These are phyloP conservation scores for Prunella himalayana DNA, from an alignment of 2,113 vertebrate species.

Conservation along the genomic window DNA sequence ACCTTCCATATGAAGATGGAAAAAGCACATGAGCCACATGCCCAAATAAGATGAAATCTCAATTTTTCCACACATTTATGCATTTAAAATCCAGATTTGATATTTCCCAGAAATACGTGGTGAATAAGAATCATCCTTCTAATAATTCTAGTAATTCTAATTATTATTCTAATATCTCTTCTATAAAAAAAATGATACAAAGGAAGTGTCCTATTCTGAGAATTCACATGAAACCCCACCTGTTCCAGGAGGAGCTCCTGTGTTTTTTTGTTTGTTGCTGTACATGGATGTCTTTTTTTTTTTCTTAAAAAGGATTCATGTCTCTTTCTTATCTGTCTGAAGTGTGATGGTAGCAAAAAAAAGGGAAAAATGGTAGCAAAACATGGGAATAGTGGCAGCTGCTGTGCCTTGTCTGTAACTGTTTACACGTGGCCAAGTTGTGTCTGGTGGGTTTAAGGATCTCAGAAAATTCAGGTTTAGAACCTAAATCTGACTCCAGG, in stretches of 20 bases:
- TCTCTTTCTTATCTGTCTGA: neutral
- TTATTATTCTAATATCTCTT: neutral
- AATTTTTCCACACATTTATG: rapidly evolving
- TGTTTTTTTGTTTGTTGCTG: neutral
- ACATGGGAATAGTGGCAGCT: neutral
- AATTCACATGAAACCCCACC: neutral
- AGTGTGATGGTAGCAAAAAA: neutral
- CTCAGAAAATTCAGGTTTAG: rapidly evolving
- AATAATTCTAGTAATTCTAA: neutral
- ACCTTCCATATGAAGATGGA: neutral
- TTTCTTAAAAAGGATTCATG: neutral
- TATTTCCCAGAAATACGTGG: neutral
- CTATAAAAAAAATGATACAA: too few relatives aligned
- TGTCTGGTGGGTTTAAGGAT: neutral
- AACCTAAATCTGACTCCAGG: neutral
- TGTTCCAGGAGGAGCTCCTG: neutral
- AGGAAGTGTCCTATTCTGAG: neutral
- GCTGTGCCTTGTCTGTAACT: neutral
- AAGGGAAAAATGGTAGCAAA: neutral
- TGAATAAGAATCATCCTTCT: neutral
- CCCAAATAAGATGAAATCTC: neutral
- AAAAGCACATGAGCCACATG: neutral
- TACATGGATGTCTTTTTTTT: neutral
- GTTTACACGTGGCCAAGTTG: rapidly evolving
- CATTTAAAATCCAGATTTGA: neutral